Base-by-base conservation (phyloP, 2,797 vertebrate genomes). In the Hapalemur alaotrensis region DNA sequence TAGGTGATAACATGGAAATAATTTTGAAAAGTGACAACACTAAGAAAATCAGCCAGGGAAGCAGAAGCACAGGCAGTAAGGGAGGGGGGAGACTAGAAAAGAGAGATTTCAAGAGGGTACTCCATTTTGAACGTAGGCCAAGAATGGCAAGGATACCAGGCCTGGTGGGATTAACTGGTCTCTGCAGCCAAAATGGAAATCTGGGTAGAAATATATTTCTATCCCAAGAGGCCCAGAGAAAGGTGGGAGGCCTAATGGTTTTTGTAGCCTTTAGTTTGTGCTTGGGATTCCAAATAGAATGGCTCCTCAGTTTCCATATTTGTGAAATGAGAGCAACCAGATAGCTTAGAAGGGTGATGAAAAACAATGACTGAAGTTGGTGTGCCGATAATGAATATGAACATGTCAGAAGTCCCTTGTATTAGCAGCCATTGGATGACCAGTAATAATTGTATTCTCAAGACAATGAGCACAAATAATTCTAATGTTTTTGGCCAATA, bases 101-200 rank as follows among this genome's bases (percentile, higher is more conserved):
- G 5, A 81, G 41, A 89, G 3, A 12, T 86, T 96, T 94, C n/a
- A 87, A 81, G 38, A 94, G 10, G 4, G 23, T 17, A 0, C 50
- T 80, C 69, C 91, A n/a, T 80, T 96, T 89, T 86, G 46, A n/a
- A 89, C 30, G 89, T 2, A 87, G 32, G 41, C 30, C 61, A 81
- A 87, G 78, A 25, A 87, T 70, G 38, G 48, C 13, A 92, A 9
- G n/a, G 48, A 85, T 97, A 35, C 59, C 12, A 88, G 57, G 20
- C 54, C 38, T 80, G n/a, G 35, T n/a, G 5, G 22, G 23, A 87
- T 75, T 73, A 92, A 81, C 28, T 81, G 23, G 54, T 59, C 14
- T 88, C 25, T 50, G 57, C n/a, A 87, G 3, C 28, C n/a, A 87
- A 83, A 52, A 82, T 46, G 35, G 43, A 95, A 86, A 72, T 84